Base-by-base conservation (phyloP, 2,113 vertebrate species). In the Anthoscopus minutus region DNA sequence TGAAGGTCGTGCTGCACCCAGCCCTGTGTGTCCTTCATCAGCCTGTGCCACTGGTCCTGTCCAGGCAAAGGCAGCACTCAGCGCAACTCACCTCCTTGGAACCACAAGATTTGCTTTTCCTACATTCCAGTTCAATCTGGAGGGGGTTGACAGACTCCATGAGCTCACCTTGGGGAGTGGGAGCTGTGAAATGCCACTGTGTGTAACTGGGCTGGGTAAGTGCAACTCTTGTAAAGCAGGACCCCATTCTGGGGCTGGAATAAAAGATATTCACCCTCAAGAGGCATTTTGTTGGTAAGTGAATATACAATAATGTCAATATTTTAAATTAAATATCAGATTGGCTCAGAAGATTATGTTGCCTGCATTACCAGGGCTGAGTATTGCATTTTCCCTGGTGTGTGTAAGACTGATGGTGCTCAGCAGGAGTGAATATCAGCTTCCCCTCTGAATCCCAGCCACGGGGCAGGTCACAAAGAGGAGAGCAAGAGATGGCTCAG, bases 1-100 rank as follows among this genome's bases (percentile, higher is more conserved):
- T 50, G 84, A 96, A 97, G 96, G 97, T 97, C 84, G 81, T 30
- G 56, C 67, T 44, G 53, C 17, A n/a, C 81, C 79, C 76, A 51
- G 77, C 87, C 9, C 25, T 61, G 93, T 0, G 6, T 61, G 88
- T 87, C 94, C 92, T 97, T 94, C 70, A 76, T 72, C 94, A 93
- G 24, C 72, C 30, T 33, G 27, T 44, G 62, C 83, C 64, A 24
- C 72, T 78, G 8, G 45, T 38, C 28, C 84, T 24, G 45, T 28
- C 45, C 84, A 53, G 81, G 56, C 45, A 92, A 74, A 71, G 58
- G 80, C 91, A 91, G 10, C n/a, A 38, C 66, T 65, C 60, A 92
- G 85, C 77, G 80, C 47, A 85, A 24, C 58, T 86, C 65, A 31
- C 23, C 19, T 70, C 62, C 81, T 66, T 84, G 15, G 83, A 85